Percentiles rank a stretch among this genome's conserved stretches.
These are phyloP conservation scores for Syritta pipiens DNA, from an alignment of 2,888 invertebrate species.

Conservation along the genomic window DNA sequence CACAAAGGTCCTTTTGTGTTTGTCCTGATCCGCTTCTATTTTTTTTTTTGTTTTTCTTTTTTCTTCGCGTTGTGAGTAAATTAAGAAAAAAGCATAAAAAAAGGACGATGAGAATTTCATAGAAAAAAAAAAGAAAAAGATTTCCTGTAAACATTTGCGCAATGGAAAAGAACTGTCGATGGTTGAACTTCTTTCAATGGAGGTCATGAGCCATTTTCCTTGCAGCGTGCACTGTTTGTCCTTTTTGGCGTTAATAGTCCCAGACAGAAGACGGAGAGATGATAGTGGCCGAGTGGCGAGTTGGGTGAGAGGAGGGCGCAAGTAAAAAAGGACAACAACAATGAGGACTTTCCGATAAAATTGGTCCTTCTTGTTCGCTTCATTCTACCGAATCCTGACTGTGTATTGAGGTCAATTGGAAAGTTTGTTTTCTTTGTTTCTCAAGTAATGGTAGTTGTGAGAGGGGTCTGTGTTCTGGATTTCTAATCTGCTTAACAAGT, in stretches of 20 bases:
- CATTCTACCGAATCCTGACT: too few species aligned
- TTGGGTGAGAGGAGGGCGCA: background rate
- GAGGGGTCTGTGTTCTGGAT: conserved; percentile 29
- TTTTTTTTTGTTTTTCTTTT: background rate
- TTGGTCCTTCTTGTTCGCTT: conserved; percentile 51
- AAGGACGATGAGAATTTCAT: conserved; percentile 10
- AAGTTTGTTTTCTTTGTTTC: conserved; percentile 63
- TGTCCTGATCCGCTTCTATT: background rate
- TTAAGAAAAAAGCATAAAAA: background rate
- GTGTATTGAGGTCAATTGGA: conserved; percentile 63
- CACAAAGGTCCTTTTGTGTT: conserved; percentile 3
- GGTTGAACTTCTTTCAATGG: conserved; percentile 25
- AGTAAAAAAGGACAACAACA: background rate
- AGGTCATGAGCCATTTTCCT: conserved; percentile 43
- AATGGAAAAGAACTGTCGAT: conserved; percentile 43
- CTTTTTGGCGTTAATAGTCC: conserved; percentile 52
- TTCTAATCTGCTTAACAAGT: conserved; percentile 68
- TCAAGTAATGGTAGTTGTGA: conserved; percentile 49
- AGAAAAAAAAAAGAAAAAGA: conserved; percentile 23
- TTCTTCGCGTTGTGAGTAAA: background rate
- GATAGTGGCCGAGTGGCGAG: conserved; percentile 4
- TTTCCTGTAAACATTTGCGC: conserved; percentile 47
- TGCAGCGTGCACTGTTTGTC: conserved; percentile 36
- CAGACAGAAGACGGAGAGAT: conserved; percentile 38
- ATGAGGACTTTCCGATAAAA: conserved; percentile 65